Conservation (phyloP, 2,888 invertebrate species). For the Tetramorium bicarinatum region DNA sequence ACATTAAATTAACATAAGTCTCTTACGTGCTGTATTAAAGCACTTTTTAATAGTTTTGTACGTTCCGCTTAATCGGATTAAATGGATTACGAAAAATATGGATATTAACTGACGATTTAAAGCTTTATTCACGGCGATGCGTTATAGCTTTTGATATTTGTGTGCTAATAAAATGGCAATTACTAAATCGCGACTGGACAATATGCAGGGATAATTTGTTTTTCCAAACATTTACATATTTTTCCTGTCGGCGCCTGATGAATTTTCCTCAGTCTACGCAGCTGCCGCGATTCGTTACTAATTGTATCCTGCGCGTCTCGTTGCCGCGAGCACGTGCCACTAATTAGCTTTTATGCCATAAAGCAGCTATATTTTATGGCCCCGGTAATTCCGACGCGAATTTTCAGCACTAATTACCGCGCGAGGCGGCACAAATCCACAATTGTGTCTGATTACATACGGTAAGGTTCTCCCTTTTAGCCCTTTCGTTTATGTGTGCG, state of each 20-base stretch:
- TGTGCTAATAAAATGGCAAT: slow-evolving; percentile 32
- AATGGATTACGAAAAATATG: slow-evolving; percentile 27
- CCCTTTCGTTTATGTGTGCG: background rate
- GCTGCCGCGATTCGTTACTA: slow-evolving; percentile 74
- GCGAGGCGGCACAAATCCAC: slow-evolving; percentile 55
- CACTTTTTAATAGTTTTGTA: slow-evolving; percentile 15
- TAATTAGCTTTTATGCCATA: slow-evolving; percentile 73
- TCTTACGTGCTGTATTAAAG: slow-evolving; percentile 3
- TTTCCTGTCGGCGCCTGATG: slow-evolving; percentile 57
- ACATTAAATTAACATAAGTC: slow-evolving; percentile 15
- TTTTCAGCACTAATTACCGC: slow-evolving; percentile 74
- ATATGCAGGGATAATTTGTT: slow-evolving; percentile 38
- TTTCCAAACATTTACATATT: slow-evolving; percentile 56
- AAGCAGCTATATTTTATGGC: slow-evolving; percentile 71
- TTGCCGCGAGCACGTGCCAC: slow-evolving; percentile 74
- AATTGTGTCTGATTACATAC: slow-evolving; percentile 55
- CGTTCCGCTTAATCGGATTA: slow-evolving; percentile 37
- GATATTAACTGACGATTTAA: slow-evolving; percentile 18
- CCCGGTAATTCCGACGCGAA: slow-evolving; percentile 62
- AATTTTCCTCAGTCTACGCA: slow-evolving; percentile 65
- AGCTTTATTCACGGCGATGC: slow-evolving; percentile 1
- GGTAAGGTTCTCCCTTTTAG: slow-evolving; percentile 53
- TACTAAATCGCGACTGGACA: slow-evolving; percentile 27
- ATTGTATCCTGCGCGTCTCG: slow-evolving; percentile 74
- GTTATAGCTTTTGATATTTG: slow-evolving; percentile 35